A percentile compares a stretch with the other conserved stretches of the same genome.
phyloP scores from a whole-genome alignment of 2,113 vertebrate species.

The Protomyctophum bolini region DNA sequence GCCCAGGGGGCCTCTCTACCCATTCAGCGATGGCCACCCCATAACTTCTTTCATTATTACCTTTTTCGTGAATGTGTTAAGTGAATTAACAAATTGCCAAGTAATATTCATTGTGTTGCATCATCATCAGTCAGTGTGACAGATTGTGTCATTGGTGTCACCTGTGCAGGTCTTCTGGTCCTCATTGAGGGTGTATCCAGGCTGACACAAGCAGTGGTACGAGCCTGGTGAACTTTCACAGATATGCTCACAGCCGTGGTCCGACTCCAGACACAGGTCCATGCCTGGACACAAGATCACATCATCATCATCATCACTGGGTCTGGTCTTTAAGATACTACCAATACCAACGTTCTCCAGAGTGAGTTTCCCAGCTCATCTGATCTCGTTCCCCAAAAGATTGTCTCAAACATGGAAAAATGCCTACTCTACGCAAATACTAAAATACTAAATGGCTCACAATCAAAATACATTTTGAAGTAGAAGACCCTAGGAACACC shows the following conservation, averaged over 20 bases:
- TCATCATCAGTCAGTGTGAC: background rate
- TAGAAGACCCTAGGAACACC: too few species aligned
- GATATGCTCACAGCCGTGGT: constrained; percentile 90
- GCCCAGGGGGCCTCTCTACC: too few species aligned
- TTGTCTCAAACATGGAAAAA: too few species aligned
- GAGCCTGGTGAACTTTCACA: constrained; percentile 85
- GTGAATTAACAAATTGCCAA: background rate
- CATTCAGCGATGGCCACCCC: too few species aligned
- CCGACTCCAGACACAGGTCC: constrained; percentile 83
- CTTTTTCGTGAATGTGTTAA: background rate
- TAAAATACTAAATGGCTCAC: too few species aligned
- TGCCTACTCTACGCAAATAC: too few species aligned
- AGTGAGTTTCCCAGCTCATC: too few species aligned
- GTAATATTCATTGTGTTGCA: too few species aligned
- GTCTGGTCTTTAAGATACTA: too few species aligned
- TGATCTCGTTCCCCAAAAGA: too few species aligned
- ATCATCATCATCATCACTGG: background rate
- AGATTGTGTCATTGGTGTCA: constrained; percentile 10
- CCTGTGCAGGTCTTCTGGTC: constrained; percentile 87
- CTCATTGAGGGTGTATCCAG: constrained; percentile 83
- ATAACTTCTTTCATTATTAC: background rate
- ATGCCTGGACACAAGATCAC: constrained; percentile 75
- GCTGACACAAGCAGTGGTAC: constrained; percentile 88
- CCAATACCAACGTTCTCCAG: too few species aligned
- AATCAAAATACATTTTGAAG: too few species aligned